phyloP scores from a whole-genome alignment of 1,140 invertebrate species.

The Conus betulinus region DNA sequence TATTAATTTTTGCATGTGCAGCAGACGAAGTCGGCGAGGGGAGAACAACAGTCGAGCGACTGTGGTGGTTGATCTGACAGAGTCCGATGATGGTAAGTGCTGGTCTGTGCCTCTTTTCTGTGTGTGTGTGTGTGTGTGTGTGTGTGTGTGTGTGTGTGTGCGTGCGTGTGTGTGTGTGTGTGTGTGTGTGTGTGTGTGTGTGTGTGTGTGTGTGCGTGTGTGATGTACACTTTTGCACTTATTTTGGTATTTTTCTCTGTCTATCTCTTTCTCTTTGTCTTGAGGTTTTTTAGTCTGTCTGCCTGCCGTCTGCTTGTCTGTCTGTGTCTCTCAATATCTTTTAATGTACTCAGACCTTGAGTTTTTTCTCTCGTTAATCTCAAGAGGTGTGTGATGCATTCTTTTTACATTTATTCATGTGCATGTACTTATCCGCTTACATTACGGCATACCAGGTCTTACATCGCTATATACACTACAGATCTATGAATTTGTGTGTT shows the following conservation, averaged over 20 bases:
- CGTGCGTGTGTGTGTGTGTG: neutral
- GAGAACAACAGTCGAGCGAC: slow-evolving; percentile 64
- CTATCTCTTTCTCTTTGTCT: no score
- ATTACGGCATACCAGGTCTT: no score
- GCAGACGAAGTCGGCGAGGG: slow-evolving; percentile 43
- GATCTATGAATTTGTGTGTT: neutral
- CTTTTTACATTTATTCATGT: no score
- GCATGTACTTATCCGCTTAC: no score
- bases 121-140: neutral
- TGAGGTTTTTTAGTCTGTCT: no score
- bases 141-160: neutral
- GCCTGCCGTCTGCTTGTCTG: no score
- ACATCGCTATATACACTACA: no score
- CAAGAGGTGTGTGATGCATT: no score
- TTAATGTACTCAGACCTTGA: no score
- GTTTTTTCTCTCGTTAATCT: no score
- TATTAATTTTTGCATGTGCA: neutral
- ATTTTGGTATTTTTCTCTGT: no score
- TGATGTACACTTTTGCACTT: neutral
- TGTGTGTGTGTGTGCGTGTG: neutral
- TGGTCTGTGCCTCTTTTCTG: neutral
- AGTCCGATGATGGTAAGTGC: slow-evolving; percentile 81
- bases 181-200: neutral
- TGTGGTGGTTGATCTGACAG: slow-evolving; percentile 82
- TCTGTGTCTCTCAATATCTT: no score